phyloP scores from a whole-genome alignment of 1,140 invertebrate genomes.

The Calephelis virginiensis region DNA sequence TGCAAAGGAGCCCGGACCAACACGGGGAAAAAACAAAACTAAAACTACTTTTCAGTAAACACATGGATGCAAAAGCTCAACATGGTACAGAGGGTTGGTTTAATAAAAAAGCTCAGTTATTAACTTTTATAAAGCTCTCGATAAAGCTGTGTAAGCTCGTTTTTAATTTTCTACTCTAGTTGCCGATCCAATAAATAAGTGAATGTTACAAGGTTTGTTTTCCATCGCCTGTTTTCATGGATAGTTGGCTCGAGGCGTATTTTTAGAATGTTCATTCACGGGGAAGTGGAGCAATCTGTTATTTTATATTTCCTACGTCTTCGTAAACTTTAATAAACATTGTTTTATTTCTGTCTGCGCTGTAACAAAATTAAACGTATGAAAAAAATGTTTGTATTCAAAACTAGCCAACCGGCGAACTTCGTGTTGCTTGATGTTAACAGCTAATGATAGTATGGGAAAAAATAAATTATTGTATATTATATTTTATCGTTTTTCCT shows the following conservation, averaged over 20 bases:
- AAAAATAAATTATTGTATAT: too few relatives aligned
- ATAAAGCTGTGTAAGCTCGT: conserved; percentile 1
- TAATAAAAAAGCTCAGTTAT: too few relatives aligned
- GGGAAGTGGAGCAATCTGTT: conserved; percentile 24
- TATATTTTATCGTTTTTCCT: too few relatives aligned
- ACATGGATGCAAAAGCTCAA: too few relatives aligned
- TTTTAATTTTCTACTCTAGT: neutral
- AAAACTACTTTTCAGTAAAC: too few relatives aligned
- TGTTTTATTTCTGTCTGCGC: neutral
- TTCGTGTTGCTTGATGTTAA: too few relatives aligned
- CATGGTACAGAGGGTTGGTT: too few relatives aligned
- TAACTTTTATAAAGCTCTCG: neutral
- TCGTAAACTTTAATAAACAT: conserved; percentile 7
- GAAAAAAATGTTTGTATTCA: neutral
- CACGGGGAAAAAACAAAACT: too few relatives aligned
- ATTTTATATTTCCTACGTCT: conserved; percentile 22
- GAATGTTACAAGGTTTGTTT: conserved; percentile 9
- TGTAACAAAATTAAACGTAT: neutral
- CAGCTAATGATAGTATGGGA: too few relatives aligned
- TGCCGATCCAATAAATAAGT: conserved; percentile 8
- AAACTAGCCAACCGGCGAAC: too few relatives aligned
- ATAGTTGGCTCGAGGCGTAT: conserved; percentile 19
- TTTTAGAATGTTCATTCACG: conserved; percentile 33
- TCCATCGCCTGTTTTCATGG: conserved; percentile 4
- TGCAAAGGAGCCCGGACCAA: too few relatives aligned